Evolutionary conservation across 2,888 invertebrate genomes (phyloP).

Genomic region (Diadegma fenestrale): DNA sequence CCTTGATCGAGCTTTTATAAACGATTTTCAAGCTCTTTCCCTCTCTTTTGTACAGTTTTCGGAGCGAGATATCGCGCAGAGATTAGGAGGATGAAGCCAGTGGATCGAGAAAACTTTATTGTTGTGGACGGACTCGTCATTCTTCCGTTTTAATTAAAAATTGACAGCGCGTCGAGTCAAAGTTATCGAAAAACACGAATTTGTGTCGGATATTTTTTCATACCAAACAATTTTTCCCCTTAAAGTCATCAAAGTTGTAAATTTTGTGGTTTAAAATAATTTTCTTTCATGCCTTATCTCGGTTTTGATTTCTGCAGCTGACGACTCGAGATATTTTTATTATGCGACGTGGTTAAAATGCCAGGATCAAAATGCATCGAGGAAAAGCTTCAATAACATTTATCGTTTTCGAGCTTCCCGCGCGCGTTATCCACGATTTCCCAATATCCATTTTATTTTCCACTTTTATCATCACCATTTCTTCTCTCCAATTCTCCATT

Average conservation of each 20-base stretch:
- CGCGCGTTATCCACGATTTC: slow-evolving; percentile 34
- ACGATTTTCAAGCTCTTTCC: slow-evolving; percentile 8
- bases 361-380: slow-evolving; percentile 16
- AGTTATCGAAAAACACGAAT: background rate
- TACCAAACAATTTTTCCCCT: background rate
- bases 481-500: background rate
- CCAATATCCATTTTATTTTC: slow-evolving; percentile 49
- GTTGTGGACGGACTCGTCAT: background rate
- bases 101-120: background rate
- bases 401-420: slow-evolving; percentile 33
- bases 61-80: slow-evolving; percentile 41
- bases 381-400: slow-evolving; percentile 23
- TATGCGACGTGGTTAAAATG: slow-evolving; percentile 24
- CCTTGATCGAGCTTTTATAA: slow-evolving; percentile 44
- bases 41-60: slow-evolving; percentile 11
- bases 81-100: background rate
- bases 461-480: background rate
- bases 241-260: background rate
- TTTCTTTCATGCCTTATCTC: background rate
- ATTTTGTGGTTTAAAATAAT: background rate
- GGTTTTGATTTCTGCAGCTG: background rate
- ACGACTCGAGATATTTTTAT: slow-evolving; percentile 51
- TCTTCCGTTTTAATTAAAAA: slow-evolving; percentile 24
- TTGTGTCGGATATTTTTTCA: background rate
- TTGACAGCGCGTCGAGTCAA: slow-evolving; percentile 11